These are phyloP conservation scores for Lucifuga dentata DNA, from an alignment of 2,113 vertebrate genomes.

Conservation along the genomic window DNA sequence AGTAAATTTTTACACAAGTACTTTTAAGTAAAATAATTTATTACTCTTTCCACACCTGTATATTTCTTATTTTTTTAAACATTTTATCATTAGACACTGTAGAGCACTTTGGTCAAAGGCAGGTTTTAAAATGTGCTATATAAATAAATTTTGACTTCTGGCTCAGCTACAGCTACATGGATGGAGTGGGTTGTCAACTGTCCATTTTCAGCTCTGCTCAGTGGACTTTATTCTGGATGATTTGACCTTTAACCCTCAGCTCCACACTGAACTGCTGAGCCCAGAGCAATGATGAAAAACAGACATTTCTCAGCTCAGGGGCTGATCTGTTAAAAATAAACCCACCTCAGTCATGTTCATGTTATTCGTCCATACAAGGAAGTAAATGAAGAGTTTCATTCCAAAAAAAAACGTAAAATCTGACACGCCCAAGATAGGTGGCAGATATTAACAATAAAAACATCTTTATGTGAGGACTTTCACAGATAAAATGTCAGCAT, in stretches of 20 bases:
- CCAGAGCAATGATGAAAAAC: conserved; percentile 25
- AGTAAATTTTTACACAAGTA: too few species aligned
- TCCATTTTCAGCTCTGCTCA: conserved; percentile 6
- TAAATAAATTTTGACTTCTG: too few species aligned
- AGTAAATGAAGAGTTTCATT: neutral
- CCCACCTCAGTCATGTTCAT: neutral
- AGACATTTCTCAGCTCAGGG: conserved; percentile 4
- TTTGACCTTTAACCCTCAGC: neutral
- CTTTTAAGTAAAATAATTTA: too few species aligned
- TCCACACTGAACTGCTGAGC: neutral
- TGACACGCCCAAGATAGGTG: neutral
- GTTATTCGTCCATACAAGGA: conserved; percentile 44
- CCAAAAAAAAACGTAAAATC: neutral
- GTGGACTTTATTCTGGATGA: neutral
- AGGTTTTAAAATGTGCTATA: too few species aligned
- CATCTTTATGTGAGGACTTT: neutral
- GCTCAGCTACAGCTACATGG: too few species aligned
- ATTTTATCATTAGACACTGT: too few species aligned
- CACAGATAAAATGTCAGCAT: conserved; percentile 15
- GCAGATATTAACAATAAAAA: conserved; percentile 14
- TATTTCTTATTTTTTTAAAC: too few species aligned
- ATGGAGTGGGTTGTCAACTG: too few species aligned
- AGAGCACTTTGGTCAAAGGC: too few species aligned
- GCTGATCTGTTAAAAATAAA: conserved; percentile 15
- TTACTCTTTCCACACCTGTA: too few species aligned